Conservation (phyloP, 2,797 vertebrate genomes). For the Alcedo atthis region DNA sequence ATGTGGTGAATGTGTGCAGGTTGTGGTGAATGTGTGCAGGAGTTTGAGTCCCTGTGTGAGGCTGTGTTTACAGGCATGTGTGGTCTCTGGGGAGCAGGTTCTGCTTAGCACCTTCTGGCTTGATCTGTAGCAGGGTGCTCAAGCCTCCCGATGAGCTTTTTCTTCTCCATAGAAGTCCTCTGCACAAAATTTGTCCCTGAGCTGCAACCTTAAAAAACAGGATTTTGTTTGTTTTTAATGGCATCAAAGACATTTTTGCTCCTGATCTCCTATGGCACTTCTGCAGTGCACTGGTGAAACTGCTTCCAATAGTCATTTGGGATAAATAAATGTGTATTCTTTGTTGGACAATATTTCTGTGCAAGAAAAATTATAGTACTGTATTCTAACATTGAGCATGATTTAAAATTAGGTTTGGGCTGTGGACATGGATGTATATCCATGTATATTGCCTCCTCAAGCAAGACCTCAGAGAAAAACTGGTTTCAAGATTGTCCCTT, state of each 20-base stretch:
- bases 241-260: not conserved
- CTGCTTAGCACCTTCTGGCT: not conserved
- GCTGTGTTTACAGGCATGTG: not conserved
- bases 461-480: not conserved
- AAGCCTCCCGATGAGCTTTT: not conserved
- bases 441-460: not conserved
- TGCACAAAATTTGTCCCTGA: not conserved
- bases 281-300: not conserved
- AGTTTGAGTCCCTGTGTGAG: fast-evolving
- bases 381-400: not conserved
- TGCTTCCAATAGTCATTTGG: not conserved
- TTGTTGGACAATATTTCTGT: not conserved
- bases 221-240: not conserved
- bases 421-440: not conserved
- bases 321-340: not conserved
- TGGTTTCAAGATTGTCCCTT: not conserved
- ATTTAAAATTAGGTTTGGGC: not conserved
- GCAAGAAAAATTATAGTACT: not conserved
- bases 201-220: not conserved
- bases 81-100: not conserved
- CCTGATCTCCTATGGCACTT: not conserved
- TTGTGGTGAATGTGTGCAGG: not conserved
- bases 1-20: not conserved
- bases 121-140: not conserved
- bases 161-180: not conserved